Evolutionary conservation across 1,140 invertebrate species (phyloP), one percentile per base, ranked within the genome.

Genomic region (Battus philenor): DNA sequence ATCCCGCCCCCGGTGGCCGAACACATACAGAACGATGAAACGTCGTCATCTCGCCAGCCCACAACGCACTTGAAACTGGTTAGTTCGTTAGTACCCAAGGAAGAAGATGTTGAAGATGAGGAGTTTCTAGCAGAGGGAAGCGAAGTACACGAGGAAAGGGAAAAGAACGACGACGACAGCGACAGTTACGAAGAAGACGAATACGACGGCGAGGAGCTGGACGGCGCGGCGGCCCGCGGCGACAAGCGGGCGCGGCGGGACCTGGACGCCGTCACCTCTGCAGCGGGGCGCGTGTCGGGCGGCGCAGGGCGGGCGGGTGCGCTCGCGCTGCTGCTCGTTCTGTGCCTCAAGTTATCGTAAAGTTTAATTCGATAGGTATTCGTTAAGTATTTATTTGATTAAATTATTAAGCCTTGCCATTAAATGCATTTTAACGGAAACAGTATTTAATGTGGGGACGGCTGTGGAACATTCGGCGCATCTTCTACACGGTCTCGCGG

Each of bases 1-100:
- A 85, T 92, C 5, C 93, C 93, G 9, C 69, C 73, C n/a, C 50
- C 71, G 9, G 59, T 87, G n/a, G 60, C 56, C 7, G 68, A 64
- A 11, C 60, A 71, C 27, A 59, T 81, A 24, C 67, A 60, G 13
- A 64, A 54, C 52, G 62, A 66, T 30, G 20, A 17, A 22, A 38
- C 22, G 10, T 54, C 33, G 1, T 27, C 24, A 8, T 41, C 46
- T 20, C 30, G 20, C 27, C 51, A 20, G 1, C 24, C 34, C 20
- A 39, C 11, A 47, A 79, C 80, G 10, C 60, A 68, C 32, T 44
- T 75, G n/a, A 78, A 76, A 56, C 47, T 74, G 12, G 62, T 80
- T 5, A 73, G 71, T 39, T 46, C 51, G 4, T 38, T 66, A 10
- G 38, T 41, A 22, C 41, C 59, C 26, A 60, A 66, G 38, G 17